Conservation (phyloP, 2,888 invertebrate species). For the Eucriotettix oculatus region DNA sequence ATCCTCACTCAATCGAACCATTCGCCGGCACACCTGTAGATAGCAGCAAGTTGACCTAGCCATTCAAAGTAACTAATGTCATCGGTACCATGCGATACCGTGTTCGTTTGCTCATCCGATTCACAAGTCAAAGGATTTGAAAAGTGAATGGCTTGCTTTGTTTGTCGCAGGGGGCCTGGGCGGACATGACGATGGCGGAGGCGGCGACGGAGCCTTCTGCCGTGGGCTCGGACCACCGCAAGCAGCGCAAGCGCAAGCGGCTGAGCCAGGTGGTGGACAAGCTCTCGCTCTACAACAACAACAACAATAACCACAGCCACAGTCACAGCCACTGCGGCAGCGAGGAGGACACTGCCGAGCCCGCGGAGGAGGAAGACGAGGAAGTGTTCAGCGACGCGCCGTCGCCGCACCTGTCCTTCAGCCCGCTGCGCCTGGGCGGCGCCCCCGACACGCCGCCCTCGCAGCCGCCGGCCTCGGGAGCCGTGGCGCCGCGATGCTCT, state of each 20-base stretch:
- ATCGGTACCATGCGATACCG: too few relatives aligned
- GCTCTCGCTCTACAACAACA: conserved; percentile 30
- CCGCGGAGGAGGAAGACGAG: conserved; percentile 15
- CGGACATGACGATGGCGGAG: conserved; percentile 54
- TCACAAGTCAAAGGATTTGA: too few relatives aligned
- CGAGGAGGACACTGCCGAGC: conserved; percentile 1
- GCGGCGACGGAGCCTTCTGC: conserved; percentile 33
- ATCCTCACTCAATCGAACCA: too few relatives aligned
- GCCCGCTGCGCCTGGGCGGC: conserved; percentile 35
- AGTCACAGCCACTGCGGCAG: conserved; percentile 11
- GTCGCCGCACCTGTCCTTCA: conserved; percentile 27
- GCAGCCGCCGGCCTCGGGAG: conserved; percentile 28
- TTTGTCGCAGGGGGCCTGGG: too few relatives aligned
- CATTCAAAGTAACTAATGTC: too few relatives aligned
- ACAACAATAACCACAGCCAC: conserved; percentile 28
- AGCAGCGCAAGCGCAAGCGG: conserved; percentile 59
- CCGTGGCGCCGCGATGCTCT: too few relatives aligned
- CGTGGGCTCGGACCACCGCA: conserved; percentile 15
- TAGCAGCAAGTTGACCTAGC: too few relatives aligned
- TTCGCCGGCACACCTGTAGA: too few relatives aligned
- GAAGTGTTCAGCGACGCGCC: conserved; percentile 40
- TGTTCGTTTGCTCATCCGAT: too few relatives aligned
- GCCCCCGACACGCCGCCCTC: conserved; percentile 33
- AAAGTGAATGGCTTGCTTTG: too few relatives aligned
- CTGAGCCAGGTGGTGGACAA: conserved; percentile 68